Percentiles rank a stretch among this genome's conserved stretches.
Conservation (phyloP, 2,797 vertebrate genomes). For the Melanotaenia nigrans region DNA sequence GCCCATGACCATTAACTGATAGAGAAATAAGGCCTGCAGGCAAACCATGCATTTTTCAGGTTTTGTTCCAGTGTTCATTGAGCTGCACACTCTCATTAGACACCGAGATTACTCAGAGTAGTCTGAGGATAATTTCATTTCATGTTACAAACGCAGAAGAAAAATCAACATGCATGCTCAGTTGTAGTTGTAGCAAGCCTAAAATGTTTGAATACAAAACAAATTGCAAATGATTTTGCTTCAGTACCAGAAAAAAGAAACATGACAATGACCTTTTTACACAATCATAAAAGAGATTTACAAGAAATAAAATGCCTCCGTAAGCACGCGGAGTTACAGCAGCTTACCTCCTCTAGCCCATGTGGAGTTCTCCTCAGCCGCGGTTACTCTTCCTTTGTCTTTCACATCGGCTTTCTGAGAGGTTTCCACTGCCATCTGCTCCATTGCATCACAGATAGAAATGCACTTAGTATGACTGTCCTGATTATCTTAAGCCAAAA, state of each 20-base stretch:
- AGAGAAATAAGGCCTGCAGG: conserved; percentile 77
- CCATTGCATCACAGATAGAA: conserved; percentile 71
- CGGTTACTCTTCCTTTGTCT: conserved; percentile 80
- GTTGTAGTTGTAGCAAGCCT: neutral
- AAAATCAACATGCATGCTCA: conserved; percentile 31
- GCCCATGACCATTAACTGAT: conserved; percentile 77
- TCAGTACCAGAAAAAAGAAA: conserved; percentile 5
- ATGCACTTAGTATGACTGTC: conserved; percentile 62
- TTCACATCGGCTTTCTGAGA: conserved; percentile 82
- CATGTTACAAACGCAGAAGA: conserved; percentile 30
- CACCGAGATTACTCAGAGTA: conserved; percentile 27
- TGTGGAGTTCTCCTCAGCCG: conserved; percentile 71
- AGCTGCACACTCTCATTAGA: conserved; percentile 58
- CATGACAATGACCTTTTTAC: neutral
- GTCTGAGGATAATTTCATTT: conserved; percentile 50
- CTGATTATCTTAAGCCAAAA: conserved; percentile 57
- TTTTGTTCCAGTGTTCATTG: conserved; percentile 57
- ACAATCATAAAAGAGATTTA: conserved; percentile 20
- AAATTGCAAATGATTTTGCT: too few species aligned
- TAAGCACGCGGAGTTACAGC: conserved; percentile 15
- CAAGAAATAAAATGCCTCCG: neutral
- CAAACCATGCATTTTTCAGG: conserved; percentile 73
- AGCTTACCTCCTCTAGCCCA: conserved; percentile 76
- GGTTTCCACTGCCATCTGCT: conserved; percentile 80
- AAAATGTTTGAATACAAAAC: neutral